Percentiles rank a stretch among this genome's conserved stretches.
Conservation (phyloP, 2,888 invertebrate species). For the Tineola bisselliella region DNA sequence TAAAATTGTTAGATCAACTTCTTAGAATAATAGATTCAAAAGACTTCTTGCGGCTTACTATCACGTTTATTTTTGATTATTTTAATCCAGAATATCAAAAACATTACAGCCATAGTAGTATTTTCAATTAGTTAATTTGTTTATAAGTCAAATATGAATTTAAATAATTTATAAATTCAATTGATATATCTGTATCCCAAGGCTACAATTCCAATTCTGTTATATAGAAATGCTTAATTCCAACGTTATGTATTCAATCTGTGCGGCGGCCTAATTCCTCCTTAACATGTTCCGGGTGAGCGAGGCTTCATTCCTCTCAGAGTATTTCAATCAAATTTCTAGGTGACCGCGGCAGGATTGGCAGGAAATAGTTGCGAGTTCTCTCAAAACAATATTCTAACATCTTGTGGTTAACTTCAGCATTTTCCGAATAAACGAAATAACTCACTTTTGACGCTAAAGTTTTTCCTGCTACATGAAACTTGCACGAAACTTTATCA, state of each 20-base stretch:
- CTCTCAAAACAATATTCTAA: not conserved
- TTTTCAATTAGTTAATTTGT: too few relatives aligned
- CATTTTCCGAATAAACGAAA: not conserved
- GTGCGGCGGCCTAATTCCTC: not conserved
- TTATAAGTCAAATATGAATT: too few relatives aligned
- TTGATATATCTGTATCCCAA: too few relatives aligned
- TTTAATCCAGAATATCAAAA: too few relatives aligned
- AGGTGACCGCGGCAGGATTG: conserved; percentile 6
- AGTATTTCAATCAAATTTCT: conserved; percentile 10
- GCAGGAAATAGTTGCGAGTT: not conserved
- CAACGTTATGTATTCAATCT: not conserved
- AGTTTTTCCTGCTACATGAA: not conserved
- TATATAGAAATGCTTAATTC: not conserved
- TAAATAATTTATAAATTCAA: too few relatives aligned
- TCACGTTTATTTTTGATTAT: too few relatives aligned
- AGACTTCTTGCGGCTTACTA: too few relatives aligned
- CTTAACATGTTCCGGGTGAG: not conserved
- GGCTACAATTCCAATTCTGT: not conserved
- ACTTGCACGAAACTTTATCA: not conserved
- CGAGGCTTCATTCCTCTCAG: not conserved
- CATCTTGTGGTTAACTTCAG: not conserved
- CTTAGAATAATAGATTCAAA: too few relatives aligned
- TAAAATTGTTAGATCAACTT: too few relatives aligned
- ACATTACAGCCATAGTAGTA: too few relatives aligned
- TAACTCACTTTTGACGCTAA: not conserved